Percentiles rank a stretch among this genome's conserved stretches.
phyloP scores from a whole-genome alignment of 2,113 vertebrate species.

The Thalassarche chlororhynchos region DNA sequence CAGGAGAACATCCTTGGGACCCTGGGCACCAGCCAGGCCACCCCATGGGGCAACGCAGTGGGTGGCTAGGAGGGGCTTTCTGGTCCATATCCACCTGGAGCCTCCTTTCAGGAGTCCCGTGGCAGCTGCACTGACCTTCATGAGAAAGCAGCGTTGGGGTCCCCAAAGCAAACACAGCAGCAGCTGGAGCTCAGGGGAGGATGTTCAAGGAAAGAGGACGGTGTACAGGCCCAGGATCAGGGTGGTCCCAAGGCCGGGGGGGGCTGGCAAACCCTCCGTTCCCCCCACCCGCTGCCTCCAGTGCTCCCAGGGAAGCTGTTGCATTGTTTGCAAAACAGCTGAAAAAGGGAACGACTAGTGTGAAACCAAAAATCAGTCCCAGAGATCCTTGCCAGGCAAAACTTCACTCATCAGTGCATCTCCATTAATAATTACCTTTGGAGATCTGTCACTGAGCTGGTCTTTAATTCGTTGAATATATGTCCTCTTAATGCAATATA shows the following conservation, averaged over 20 bases:
- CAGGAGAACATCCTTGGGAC: not conserved
- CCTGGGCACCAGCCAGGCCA: not conserved
- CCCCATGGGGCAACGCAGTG: not conserved
- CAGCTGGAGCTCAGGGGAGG: not conserved
- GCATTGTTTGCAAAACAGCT: not conserved
- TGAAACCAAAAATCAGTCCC: not conserved
- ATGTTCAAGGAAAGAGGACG: fast-evolving
- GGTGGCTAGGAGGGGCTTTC: not conserved
- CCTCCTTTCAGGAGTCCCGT: not conserved
- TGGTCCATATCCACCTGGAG: not conserved
- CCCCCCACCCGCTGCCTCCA: not conserved
- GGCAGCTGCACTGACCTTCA: not conserved
- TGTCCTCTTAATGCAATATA: not conserved
- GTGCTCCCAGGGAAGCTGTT: not conserved
- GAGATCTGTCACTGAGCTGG: not conserved
- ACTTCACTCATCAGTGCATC: not conserved
- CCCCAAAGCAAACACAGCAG: not conserved
- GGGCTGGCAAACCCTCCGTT: not conserved
- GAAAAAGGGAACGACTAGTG: not conserved
- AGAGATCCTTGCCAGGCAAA: not conserved
- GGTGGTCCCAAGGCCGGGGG: not conserved
- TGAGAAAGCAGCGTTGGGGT: not conserved
- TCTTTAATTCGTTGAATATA: not conserved
- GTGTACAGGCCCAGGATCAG: not conserved
- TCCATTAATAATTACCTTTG: not conserved